Base-by-base conservation (phyloP, 2,888 invertebrate genomes). In the Rutpela maculata region DNA sequence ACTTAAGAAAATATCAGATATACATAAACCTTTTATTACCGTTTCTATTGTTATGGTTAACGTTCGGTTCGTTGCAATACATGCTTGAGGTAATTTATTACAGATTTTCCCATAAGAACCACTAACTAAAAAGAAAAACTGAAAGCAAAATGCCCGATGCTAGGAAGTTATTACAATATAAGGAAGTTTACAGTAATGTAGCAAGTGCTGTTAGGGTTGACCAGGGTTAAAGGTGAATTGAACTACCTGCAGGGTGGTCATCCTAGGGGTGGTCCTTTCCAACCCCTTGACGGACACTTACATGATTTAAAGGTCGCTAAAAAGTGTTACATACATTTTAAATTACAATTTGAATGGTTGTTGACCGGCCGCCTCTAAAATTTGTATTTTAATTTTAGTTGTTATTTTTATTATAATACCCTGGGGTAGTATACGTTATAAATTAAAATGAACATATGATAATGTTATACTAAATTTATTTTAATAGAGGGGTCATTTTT, bases 301-400 rank as follows among this genome's bases (percentile, higher is more conserved):
- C 80, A 81, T 77, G 80, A 79, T 81, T 82, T 82, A 83, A 83
- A 86, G 85, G 82, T 84, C 85, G 86, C 86, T 87, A 86, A 87
- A 86, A 86, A 86, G 86, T 86, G 88, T 87, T 87, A 87, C 87
- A 87, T 87, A 82, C 85, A 82, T 83, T 85, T 86, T 86, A 86
- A 87, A 86, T 74, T 67, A 80, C 78, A 84, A 84, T 85, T 84
- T 83, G 83, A 85, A 85, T 78, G 80, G 86, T 81, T 80, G 82
- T 84, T 82, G 84, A 82, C 84, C 86, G 81, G 85, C 87, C 86
- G 85, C 87, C 86, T 84, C 85, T 85, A 82, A 86, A 88, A 87
- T 88, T 88, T 87, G 86, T 87, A 87, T 79, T 83, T 85, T 83
- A 79, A 76, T 83, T 83, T 81, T 77, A 70, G 74, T 79, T 79